These are phyloP conservation scores for Callyntrura guangdongensis DNA, from an alignment of 2,888 invertebrate genomes.

Conservation along the genomic window DNA sequence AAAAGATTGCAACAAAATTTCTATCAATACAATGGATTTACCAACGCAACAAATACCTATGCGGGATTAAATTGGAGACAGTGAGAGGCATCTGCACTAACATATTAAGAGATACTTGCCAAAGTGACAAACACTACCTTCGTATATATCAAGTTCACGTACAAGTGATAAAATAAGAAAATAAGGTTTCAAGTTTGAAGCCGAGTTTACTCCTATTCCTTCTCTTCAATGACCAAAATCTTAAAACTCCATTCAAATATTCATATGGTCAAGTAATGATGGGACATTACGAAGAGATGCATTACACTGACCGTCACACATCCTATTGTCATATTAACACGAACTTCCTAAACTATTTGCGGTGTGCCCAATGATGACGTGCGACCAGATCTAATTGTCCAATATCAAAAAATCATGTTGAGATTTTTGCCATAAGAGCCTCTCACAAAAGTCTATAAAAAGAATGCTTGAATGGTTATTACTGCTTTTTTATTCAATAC, in stretches of 20 bases:
- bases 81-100: not conserved
- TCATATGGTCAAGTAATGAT: too few relatives aligned
- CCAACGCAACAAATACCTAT: not conserved
- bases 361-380: not conserved
- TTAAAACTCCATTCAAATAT: too few relatives aligned
- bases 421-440: not conserved
- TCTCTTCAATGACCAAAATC: not conserved
- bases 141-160: slow-evolving; percentile 8
- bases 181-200: not conserved
- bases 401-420: slow-evolving; percentile 1
- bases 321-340: not conserved
- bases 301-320: not conserved
- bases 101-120: not conserved
- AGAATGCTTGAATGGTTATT: too few relatives aligned
- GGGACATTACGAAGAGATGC: not conserved
- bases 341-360: not conserved
- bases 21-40: not conserved
- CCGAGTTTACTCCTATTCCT: not conserved
- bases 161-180: not conserved
- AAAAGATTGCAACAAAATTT: slow-evolving; percentile 40
- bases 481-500: too few relatives aligned
- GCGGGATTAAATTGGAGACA: not conserved
- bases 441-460: not conserved
- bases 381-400: slow-evolving; percentile 26
- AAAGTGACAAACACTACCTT: not conserved